Evolutionary conservation across 2,113 vertebrate species (phyloP), one percentile per base, ranked within the genome.

Genomic region (Marmota monax): DNA sequence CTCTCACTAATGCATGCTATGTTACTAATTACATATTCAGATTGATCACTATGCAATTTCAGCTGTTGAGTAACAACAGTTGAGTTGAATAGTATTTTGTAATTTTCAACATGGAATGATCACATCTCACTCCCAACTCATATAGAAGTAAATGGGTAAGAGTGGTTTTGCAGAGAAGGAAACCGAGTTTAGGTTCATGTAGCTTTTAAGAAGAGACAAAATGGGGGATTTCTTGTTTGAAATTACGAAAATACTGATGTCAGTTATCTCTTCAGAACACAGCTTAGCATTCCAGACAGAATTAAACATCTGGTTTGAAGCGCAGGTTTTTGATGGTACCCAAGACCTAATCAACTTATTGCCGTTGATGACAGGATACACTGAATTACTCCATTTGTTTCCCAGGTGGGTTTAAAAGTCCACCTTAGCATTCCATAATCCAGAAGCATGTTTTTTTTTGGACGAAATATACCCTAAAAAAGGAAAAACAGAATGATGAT

Each of bases 301-400:
- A 95, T 3, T 2, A 70, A 96, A 83, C 1, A 86, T 82, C 89
- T 97, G 76, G 34, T 79, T 73, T 91, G 77, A 97, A 95, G 88
- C 70, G 86, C 37, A 92, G 51, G 84, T 39, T 96, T 72, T 45
- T 88, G 29, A 72, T 76, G 42, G 5, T 29, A 23, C 56, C 51
- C 25, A 29, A 76, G 73, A 82, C 78, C 25, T 34, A 91, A 90
- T 69, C 70, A 56, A 85, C 79, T 58, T 72, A 89, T 89, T 95
- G 84, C 34, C 79, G 58, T 79, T 85, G 91, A 93, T 86, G 67
- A 93, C 34, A 84, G 2, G 14, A 92, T 51, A 39, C 9, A 4
- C 45, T 79, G 84, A 51, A 87, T 92, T 51, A 73, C n/a, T 88
- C 67, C 72, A 53, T 91, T 97, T 96, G 37, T 85, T 95, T 90